Evolutionary conservation across 1,140 invertebrate species (phyloP), one percentile per base, ranked within the genome.

Genomic region (Cataglyphis hispanica): DNA sequence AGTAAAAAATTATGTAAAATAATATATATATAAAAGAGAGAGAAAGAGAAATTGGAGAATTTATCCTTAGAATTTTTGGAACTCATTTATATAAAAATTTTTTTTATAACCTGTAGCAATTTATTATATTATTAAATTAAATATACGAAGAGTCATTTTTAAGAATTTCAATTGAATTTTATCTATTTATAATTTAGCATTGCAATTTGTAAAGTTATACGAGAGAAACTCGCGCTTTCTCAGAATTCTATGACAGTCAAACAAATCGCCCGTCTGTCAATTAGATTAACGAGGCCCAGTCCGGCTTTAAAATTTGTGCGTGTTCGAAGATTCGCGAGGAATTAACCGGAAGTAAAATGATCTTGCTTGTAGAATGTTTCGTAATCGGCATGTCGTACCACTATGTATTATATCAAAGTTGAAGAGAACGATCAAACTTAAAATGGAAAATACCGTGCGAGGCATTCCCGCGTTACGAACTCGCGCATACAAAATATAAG

Each of bases 311-410:
- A 72, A 72, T 58, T 81, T 3, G 43, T 85, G 66, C 40, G 31
- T 64, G 46, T 22, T 8, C 0, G 46, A n/a, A 40, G 50, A 16
- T 43, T 37, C 56, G 63, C 56, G 56, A 31, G 37, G 0, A 25
- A 25, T 25, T 22, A n/a, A 56, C 69, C 87, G 87, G 87, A 88
- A 89, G 87, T 75, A 83, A 81, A 88, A 86, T 78, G 58, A 67
- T 43, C 58, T 61, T 19, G 66, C 34, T 50, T 61, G 31, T 50
- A 2, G 11, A 27, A 25, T 8, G 40, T 89, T 89, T 80, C 46
- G 83, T 85, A 88, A 89, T 85, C 31, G 53, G 4, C 16, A n/a
- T 56, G 16, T 31, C 25, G 8, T 50, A 60, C 40, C 40, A 19
- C 22, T 27, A 70, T 37, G 80, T 37, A 31, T 77, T 34, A 61